These are phyloP conservation scores for Phycodurus eques DNA, from an alignment of 2,113 vertebrate genomes.

Conservation along the genomic window DNA sequence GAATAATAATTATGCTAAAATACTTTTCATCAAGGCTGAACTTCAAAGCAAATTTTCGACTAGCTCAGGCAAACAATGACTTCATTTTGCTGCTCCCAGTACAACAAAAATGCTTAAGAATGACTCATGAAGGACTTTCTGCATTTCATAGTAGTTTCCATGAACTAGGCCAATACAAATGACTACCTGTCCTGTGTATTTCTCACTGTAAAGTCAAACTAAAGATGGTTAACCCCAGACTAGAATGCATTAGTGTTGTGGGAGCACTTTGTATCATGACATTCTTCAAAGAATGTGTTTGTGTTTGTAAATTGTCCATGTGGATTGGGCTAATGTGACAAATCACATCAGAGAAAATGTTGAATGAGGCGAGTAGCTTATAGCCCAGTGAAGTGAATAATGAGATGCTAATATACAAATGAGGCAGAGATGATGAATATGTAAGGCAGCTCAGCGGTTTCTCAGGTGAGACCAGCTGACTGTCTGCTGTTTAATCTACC, in stretches of 20 bases:
- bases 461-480: slow-evolving; percentile 17
- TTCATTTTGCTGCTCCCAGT: neutral
- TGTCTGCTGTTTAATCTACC: slow-evolving; percentile 5
- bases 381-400: slow-evolving; percentile 2
- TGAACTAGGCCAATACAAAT: neutral
- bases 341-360: neutral
- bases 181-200: neutral
- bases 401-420: slow-evolving; percentile 21
- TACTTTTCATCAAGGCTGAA: neutral
- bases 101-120: neutral
- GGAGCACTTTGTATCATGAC: neutral
- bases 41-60: neutral
- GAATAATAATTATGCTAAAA: neutral
- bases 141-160: neutral
- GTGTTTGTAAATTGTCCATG: slow-evolving; percentile 1
- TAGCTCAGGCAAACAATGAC: neutral
- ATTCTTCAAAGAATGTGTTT: slow-evolving; percentile 11
- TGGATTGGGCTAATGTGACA: neutral
- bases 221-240: neutral
- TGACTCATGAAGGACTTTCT: neutral
- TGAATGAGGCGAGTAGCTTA: slow-evolving; percentile 17
- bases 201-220: neutral
- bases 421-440: slow-evolving; percentile 10
- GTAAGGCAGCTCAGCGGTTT: slow-evolving; percentile 9
- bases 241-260: neutral